Evolutionary conservation across 2,113 vertebrate species (phyloP), one percentile per base, ranked within the genome.

Genomic region (Vulpes vulpes): DNA sequence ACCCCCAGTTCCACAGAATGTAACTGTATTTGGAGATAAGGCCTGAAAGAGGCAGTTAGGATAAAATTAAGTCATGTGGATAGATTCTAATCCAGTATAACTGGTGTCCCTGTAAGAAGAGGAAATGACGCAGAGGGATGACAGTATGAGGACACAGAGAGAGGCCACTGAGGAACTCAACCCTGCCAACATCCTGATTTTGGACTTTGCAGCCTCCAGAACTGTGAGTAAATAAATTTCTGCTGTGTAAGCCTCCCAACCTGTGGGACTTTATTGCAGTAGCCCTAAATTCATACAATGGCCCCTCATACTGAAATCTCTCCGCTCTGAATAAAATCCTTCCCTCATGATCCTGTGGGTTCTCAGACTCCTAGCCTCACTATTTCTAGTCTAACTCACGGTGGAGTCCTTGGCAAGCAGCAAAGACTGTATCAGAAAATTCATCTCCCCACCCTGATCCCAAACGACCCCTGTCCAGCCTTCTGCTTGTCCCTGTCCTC

Each of bases 341-440:
- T 35, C 4, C 11, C n/a, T 5, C 11, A 2, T 4, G 12, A 62
- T 49, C 57, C 17, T 1, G 0, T 3, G 14, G 25, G 22, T 57
- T 20, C 51, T 51, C 81, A 11, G 64, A 23, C 71, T 82, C 43
- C 65, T 12, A 5, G n/a, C 16, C 38, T 60, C 8, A 17, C 23
- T 38, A 3, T 4, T 4, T 19, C 49, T 15, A 17, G 25, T 2
- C 27, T 15, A 19, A n/a, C 14, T 9, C 30, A 0, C 0, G 14
- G 30, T 15, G 12, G 64, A 81, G 79, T 53, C 30, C 57, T 51
- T n/a, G 3, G 10, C 16, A 25, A 71, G 89, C 67, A 1, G 59
- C 93, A 89, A 71, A 43, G 23, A 69, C 20, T 15, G 0, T 1
- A 11, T 53, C 38, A 57, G 60, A 19, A 76, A 71, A 49, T 23